Evolutionary conservation across 2,113 vertebrate genomes (phyloP).

Genomic region (Myotis brandtii): DNA sequence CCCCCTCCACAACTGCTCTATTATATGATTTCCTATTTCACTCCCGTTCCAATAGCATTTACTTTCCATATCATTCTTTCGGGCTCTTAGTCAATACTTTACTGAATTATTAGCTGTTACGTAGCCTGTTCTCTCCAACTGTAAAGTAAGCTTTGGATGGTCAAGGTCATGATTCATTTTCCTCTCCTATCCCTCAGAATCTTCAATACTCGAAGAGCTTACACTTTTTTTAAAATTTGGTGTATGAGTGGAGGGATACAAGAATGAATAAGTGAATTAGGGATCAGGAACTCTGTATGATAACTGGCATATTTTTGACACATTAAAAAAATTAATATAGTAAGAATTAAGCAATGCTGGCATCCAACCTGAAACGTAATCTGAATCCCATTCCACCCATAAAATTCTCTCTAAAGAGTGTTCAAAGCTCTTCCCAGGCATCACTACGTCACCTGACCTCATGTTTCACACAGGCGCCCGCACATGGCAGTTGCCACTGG

Average conservation of each 20-base stretch:
- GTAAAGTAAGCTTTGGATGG: conserved; percentile 13
- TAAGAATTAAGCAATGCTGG: conserved; percentile 3
- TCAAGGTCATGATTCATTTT: conserved; percentile 18
- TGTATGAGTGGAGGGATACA: neutral
- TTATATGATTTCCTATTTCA: neutral
- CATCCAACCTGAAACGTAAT: neutral
- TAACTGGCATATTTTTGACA: neutral
- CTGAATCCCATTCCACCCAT: neutral
- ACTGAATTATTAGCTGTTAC: conserved; percentile 58
- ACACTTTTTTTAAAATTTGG: neutral
- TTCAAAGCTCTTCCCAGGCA: neutral
- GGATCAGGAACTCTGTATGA: neutral
- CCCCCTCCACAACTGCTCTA: neutral
- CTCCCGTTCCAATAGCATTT: neutral
- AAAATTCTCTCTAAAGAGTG: conserved; percentile 8
- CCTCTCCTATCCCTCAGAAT: neutral
- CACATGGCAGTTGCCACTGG: neutral
- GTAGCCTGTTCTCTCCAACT: conserved; percentile 6
- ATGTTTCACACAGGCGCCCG: neutral
- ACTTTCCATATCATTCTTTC: neutral
- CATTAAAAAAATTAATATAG: neutral
- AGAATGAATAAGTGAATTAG: neutral
- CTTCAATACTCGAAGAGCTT: neutral
- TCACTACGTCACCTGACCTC: neutral
- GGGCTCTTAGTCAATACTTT: neutral